phyloP scores from a whole-genome alignment of 2,888 invertebrate species.

The Cephus rjabovi region DNA sequence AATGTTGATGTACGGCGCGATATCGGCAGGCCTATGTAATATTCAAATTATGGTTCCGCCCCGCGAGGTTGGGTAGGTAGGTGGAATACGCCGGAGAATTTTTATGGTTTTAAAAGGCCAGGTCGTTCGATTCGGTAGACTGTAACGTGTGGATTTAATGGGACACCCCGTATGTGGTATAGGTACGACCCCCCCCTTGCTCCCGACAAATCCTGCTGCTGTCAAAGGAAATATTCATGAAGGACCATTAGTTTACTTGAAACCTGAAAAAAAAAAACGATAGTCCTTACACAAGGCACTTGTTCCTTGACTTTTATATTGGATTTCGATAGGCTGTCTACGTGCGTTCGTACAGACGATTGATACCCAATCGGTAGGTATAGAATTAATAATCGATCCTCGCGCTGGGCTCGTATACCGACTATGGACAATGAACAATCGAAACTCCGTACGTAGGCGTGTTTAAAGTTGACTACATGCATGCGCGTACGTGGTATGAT shows the following conservation, averaged over 20 bases:
- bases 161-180: not conserved
- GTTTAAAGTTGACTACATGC: not conserved
- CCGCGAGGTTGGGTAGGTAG: not conserved
- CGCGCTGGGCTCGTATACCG: not conserved
- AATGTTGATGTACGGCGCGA: slow-evolving; percentile 11
- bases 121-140: not conserved
- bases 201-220: not conserved
- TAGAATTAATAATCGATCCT: not conserved
- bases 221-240: not conserved
- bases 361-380: not conserved
- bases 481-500: not conserved
- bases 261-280: not conserved
- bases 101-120: not conserved
- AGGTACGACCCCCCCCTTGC: not conserved
- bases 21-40: slow-evolving; percentile 11
- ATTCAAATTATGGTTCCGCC: slow-evolving; percentile 7
- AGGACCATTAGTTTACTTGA: not conserved
- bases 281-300: not conserved
- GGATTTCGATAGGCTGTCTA: not conserved
- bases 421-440: not conserved
- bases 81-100: not conserved
- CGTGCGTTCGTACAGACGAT: not conserved
- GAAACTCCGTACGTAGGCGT: not conserved
- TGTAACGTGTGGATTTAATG: not conserved
- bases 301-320: not conserved